Evolutionary conservation across 2,797 vertebrate species (phyloP).

Genomic region (Sebastes oblongus): DNA sequence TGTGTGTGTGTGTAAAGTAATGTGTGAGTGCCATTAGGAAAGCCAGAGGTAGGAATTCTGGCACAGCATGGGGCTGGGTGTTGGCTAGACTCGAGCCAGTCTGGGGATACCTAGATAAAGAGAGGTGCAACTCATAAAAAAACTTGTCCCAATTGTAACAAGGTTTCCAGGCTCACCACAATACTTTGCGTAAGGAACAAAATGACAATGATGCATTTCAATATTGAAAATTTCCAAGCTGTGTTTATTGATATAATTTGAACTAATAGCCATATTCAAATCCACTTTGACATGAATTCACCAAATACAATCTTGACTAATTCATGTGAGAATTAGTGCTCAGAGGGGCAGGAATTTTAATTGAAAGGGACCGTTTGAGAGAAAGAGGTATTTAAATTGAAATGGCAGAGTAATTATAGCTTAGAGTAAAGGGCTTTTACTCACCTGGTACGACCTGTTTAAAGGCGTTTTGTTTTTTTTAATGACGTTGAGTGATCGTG

Average conservation of each 20-base stretch:
- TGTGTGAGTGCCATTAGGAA: conserved; percentile 18
- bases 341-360: conserved; percentile 46
- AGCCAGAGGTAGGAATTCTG: conserved; percentile 44
- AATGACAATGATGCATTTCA: neutral
- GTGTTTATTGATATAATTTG: neutral
- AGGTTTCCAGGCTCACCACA: neutral
- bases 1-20: neutral
- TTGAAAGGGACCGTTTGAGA: conserved; percentile 24
- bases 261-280: neutral
- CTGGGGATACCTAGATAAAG: neutral
- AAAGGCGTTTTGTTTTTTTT: neutral
- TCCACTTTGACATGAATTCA: neutral
- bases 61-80: conserved; percentile 51
- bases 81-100: neutral
- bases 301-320: neutral
- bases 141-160: neutral
- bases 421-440: conserved; percentile 29
- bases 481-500: neutral
- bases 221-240: neutral
- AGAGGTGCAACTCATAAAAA: neutral
- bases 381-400: conserved; percentile 40
- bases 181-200: neutral
- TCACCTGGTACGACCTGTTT: conserved; percentile 19
- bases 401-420: conserved; percentile 57
- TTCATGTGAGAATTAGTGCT: neutral